Evolutionary conservation across 2,888 invertebrate genomes (phyloP), one percentile per base, ranked within the genome.

Genomic region (Tryphoninae sp.): DNA sequence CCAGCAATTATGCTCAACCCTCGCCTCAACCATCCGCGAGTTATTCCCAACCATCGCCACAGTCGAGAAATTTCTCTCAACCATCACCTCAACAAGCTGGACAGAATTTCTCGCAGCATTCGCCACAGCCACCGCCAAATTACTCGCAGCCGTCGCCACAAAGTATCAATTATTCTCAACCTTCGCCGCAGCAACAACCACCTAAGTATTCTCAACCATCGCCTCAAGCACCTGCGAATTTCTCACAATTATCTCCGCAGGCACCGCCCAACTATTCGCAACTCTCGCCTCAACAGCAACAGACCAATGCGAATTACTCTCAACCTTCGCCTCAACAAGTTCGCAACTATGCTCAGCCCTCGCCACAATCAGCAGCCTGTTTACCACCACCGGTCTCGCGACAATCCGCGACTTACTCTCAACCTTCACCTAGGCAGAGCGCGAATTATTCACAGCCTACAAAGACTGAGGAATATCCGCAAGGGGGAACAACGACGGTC

Each of bases 241-340:
- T 93, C 19, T 88, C 89, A 0, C 89, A 88, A 61, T 78, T 85
- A 9, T 88, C 88, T 1, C 87, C 88, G 11, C 87, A 87, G 33
- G 72, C 86, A 16, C 84, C 83, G 8, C 80, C 84, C 55, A 93
- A 92, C 59, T 93, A 93, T 65, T 93, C 93, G 84, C 92, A 93
- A 53, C 94, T 93, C 78, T 93, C 93, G 64, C 92, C 94, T 0
- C 94, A 93, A 87, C 94, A 93, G 53, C 65, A 86, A 93, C 93
- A 8, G 87, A 86, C 79, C 81, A 86, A 26, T 84, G 58, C 88
- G 7, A 82, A 86, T 23, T 89, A 87, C 72, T 86, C 88, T 51
- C 88, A 89, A 64, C 84, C 85, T 6, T 86, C 86, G 8, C 86
- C 87, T 6, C 86, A 88, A 51, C 81, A 68, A 71, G 73, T 67